Percentiles rank a stretch among this genome's conserved stretches.
These are phyloP conservation scores for Fundulus diaphanus DNA, from an alignment of 2,797 vertebrate species.

Conservation along the genomic window DNA sequence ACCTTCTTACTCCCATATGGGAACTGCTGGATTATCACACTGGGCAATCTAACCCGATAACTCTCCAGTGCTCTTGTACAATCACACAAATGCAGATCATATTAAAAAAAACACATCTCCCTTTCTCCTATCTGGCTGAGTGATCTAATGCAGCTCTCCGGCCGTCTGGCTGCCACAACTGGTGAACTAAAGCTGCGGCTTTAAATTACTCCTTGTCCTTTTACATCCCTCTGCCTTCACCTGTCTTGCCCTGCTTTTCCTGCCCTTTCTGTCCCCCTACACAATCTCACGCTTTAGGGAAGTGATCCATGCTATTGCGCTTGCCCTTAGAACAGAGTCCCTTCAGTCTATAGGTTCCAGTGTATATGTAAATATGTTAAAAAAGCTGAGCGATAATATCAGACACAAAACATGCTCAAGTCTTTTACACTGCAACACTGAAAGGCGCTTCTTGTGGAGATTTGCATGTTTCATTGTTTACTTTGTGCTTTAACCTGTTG, in stretches of 20 bases:
- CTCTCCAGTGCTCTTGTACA: conserved; percentile 52
- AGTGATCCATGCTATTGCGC: conserved; percentile 44
- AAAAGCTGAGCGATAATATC: background rate
- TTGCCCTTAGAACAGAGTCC: conserved; percentile 15
- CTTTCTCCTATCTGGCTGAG: conserved; percentile 59
- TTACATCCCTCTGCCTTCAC: conserved; percentile 53
- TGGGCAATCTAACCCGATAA: conserved; percentile 80
- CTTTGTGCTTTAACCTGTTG: background rate
- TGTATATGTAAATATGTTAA: conserved; percentile 19
- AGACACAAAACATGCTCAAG: background rate
- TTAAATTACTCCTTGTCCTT: conserved; percentile 74
- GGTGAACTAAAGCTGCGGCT: conserved; percentile 80
- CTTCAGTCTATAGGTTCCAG: background rate
- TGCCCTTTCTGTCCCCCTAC: conserved; percentile 30
- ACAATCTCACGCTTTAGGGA: conserved; percentile 43
- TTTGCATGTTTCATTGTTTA: background rate
- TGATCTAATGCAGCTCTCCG: conserved; percentile 74
- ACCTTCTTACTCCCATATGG: conserved; percentile 79
- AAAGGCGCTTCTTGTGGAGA: background rate
- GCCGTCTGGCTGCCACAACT: conserved; percentile 70
- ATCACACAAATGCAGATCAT: conserved; percentile 31
- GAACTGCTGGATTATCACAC: conserved; percentile 74
- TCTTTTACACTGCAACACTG: background rate
- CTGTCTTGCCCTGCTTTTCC: conserved; percentile 32
- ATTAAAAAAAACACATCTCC: conserved; percentile 13